Conservation (phyloP, 2,113 vertebrate genomes). For the Columba livia region DNA sequence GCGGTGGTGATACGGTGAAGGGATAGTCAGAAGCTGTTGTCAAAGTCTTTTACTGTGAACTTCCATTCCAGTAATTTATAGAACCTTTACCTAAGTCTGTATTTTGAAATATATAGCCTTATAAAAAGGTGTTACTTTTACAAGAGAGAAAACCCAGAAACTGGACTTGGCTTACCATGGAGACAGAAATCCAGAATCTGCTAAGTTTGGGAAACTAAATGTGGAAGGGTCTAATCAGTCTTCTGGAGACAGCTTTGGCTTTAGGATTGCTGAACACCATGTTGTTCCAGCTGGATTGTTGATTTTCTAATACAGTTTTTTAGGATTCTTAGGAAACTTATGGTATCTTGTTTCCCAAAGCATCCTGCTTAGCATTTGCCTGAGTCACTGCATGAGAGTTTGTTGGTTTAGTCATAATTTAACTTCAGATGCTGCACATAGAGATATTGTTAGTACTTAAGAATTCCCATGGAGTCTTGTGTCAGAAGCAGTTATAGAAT, state of each 20-base stretch:
- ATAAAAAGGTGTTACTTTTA: not conserved
- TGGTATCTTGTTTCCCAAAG: not conserved
- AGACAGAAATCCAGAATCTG: not conserved
- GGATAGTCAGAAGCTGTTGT: not conserved
- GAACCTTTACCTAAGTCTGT: not conserved
- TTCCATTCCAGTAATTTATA: not conserved
- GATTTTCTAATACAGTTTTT: not conserved
- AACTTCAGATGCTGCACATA: not conserved
- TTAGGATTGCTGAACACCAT: not conserved
- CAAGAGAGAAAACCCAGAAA: not conserved
- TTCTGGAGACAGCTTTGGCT: not conserved
- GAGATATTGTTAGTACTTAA: not conserved
- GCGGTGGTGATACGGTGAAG: accelerated
- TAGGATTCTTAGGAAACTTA: not conserved
- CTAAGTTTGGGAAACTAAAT: not conserved
- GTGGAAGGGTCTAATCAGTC: not conserved
- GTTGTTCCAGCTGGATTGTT: not conserved
- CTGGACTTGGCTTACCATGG: not conserved
- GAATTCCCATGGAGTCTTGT: not conserved
- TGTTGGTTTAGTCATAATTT: not conserved
- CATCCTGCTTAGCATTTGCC: not conserved
- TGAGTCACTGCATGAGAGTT: not conserved
- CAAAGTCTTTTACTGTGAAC: not conserved
- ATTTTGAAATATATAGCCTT: not conserved
- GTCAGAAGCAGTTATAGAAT: not conserved